Percentiles rank a stretch among this genome's conserved stretches.
Evolutionary conservation across 2,888 invertebrate species (phyloP).

Genomic region (Thymelicus lineola): DNA sequence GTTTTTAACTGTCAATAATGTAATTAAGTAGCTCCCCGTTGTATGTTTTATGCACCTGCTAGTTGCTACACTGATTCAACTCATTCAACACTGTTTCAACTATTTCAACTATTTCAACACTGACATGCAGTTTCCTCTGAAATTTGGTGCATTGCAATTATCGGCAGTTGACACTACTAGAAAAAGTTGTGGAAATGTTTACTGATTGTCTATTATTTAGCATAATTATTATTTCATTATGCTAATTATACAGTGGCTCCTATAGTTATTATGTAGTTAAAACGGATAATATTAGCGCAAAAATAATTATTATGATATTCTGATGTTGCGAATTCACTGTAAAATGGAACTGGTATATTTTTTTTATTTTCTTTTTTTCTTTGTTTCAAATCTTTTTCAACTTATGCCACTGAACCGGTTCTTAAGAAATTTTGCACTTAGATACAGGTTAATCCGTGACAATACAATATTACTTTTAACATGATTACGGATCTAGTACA

Average conservation of each 20-base stretch:
- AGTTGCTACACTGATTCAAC: too few relatives aligned
- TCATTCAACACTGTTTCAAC: too few relatives aligned
- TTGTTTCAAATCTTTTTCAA: too few relatives aligned
- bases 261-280: neutral
- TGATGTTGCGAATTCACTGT: neutral
- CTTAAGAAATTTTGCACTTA: too few relatives aligned
- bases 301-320: neutral
- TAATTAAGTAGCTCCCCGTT: neutral
- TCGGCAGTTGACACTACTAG: constrained; percentile 6
- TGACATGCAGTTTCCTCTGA: constrained; percentile 20
- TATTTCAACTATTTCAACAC: neutral
- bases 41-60: neutral
- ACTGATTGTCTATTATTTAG: constrained; percentile 24
- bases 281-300: neutral
- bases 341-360: neutral
- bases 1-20: too few relatives aligned
- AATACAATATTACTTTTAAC: too few relatives aligned
- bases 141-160: constrained; percentile 32
- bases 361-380: too few relatives aligned
- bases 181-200: constrained; percentile 8
- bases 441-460: too few relatives aligned
- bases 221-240: constrained; percentile 4
- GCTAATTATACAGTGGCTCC: neutral
- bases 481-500: too few relatives aligned
- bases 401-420: too few relatives aligned